A percentile compares a stretch with the other conserved stretches of the same genome.
Conservation (phyloP, 2,113 vertebrate genomes). For the Ariopsis seemanni region DNA sequence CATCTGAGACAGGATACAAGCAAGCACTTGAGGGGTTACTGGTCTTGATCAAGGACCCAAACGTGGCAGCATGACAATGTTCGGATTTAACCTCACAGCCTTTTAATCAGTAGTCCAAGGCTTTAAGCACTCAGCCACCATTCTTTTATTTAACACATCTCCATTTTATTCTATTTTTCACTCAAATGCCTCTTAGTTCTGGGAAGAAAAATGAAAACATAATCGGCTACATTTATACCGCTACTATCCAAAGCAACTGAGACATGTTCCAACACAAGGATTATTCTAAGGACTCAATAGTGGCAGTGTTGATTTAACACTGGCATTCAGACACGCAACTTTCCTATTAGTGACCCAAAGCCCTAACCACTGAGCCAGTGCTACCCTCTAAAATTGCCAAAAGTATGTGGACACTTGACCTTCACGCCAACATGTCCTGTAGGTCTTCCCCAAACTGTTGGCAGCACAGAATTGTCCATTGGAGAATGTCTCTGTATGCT, state of each 20-base stretch:
- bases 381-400: neutral
- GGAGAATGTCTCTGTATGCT: neutral
- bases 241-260: neutral
- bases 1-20: neutral
- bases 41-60: neutral
- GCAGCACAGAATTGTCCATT: neutral
- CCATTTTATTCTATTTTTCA: neutral
- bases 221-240: neutral
- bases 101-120: neutral
- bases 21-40: neutral
- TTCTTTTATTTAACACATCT: neutral
- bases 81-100: neutral
- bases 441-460: neutral
- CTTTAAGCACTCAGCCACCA: slow-evolving; percentile 3
- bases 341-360: neutral
- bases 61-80: neutral
- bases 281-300: neutral
- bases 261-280: neutral
- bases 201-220: neutral
- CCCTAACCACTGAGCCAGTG: neutral
- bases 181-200: neutral
- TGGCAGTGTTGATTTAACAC: neutral
- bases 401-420: neutral
- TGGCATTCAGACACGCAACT: neutral
- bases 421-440: neutral